Evolutionary conservation across 92 coral and sea anemone genomes (phyloP).

Genomic region (Heliopora coerulea): DNA sequence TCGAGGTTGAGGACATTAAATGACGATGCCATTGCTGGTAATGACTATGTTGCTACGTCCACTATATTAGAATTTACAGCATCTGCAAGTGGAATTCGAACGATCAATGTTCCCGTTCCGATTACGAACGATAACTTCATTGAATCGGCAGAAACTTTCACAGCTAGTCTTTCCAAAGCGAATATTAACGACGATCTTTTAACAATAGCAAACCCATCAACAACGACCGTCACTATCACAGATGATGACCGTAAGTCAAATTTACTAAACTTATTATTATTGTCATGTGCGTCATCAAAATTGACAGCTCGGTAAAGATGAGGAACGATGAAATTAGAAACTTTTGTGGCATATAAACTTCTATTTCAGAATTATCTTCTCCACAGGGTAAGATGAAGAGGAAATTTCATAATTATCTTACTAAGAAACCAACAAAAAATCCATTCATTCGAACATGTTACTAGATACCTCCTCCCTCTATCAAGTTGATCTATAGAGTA

Average conservation of each 20-base stretch:
- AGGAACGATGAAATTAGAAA: too few species aligned
- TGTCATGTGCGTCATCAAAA: too few species aligned
- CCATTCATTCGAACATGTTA: too few species aligned
- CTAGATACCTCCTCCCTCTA: too few species aligned
- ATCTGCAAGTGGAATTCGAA: slow-evolving; percentile 11
- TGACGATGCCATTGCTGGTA: slow-evolving; percentile 1
- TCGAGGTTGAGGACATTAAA: not conserved
- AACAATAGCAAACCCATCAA: slow-evolving; percentile 1
- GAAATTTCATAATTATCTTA: too few species aligned
- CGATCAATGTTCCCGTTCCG: not conserved
- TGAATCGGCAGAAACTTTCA: slow-evolving; percentile 20
- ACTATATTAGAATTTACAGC: slow-evolving; percentile 2
- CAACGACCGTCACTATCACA: slow-evolving; percentile 5
- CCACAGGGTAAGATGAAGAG: too few species aligned
- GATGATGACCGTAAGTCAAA: slow-evolving; percentile 24
- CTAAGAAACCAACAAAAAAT: too few species aligned
- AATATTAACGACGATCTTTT: not conserved
- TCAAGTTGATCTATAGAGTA: too few species aligned
- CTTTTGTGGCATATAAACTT: too few species aligned
- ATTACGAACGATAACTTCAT: not conserved
- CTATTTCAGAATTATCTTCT: too few species aligned
- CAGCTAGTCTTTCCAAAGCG: slow-evolving; percentile 15
- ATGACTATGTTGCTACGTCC: not conserved
- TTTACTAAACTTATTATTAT: too few species aligned
- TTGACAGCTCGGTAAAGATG: too few species aligned